Base-by-base conservation (phyloP, 2,888 invertebrate species). In the Emmelina monodactyla region DNA sequence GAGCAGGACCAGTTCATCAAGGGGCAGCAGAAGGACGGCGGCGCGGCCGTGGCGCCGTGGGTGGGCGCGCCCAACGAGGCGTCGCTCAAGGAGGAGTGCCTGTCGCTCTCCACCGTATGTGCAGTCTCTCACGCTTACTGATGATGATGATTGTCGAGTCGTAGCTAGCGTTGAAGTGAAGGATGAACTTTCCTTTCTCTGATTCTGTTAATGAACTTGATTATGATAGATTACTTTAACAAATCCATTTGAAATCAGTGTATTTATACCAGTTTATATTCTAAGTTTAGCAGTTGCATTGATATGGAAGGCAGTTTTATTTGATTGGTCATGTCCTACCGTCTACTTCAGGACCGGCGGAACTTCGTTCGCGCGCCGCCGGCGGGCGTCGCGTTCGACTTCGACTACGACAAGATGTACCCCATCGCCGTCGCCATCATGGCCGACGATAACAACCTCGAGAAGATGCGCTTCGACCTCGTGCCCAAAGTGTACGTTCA, bases 401-500 rank as follows among this genome's bases (percentile, higher is more conserved):
- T 97, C 80, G 94, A 97, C 71, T 95, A 94, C 70, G 93, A 94
- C 67, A 85, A 89, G 52, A 89, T 92, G 75, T 93, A 91, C 73
- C 96, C 96, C 29, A 87, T 97, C 61, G 98, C 98, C 43, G 87
- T 93, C 81, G 91, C 94, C 53, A 94, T 96, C 58, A 89, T 99
- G 82, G 89, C 91, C 50, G 92, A 96, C 67, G 98, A 99, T 79
- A 89, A 93, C 42, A 94, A 96, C 76, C 86, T 99, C 59, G 92
- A 96, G 78, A 94, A 94, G 81, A 97, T 98, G 95, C 90, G 99
- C 75, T 99, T 97, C 83, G 95, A 97, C 73, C 87, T 99, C 63
- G 99, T 99, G 66, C 99, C 99, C 58, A 99, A 98, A 91, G 89
- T 94, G 97, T 97, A 79, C 87, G 93, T 86, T 19, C n/a, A n/a